Conservation (phyloP, 2,797 vertebrate genomes). For the Rhinichthys osculus region DNA sequence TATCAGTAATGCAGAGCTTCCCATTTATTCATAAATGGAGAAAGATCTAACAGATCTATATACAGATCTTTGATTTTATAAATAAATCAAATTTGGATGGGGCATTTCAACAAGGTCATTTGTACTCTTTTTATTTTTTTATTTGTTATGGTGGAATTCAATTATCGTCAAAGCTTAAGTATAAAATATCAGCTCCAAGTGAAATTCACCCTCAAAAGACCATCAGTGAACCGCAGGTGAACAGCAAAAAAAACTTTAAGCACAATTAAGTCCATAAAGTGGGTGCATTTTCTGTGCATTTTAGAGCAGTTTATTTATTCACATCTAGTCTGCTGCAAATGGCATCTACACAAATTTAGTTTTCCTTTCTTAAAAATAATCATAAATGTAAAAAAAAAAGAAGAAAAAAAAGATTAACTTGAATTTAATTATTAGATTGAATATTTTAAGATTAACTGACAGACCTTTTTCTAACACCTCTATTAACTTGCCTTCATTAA, state of each 20-base stretch:
- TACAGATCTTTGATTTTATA: not conserved
- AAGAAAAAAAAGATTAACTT: no score
- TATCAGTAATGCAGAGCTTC: not conserved
- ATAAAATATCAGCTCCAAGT: not conserved
- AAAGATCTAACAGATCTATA: not conserved
- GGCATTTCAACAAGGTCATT: not conserved
- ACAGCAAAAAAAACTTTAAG: not conserved
- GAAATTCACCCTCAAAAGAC: not conserved
- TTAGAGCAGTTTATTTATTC: not conserved
- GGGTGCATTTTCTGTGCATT: not conserved
- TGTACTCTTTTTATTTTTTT: not conserved
- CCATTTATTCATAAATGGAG: no score
- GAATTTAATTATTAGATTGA: no score
- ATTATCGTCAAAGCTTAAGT: not conserved
- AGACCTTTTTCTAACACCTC: not conserved
- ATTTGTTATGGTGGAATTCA: not conserved
- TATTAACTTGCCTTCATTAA: no score
- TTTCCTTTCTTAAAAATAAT: not conserved
- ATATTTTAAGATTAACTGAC: not conserved
- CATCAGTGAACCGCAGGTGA: not conserved
- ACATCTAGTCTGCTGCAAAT: not conserved
- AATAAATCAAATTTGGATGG: not conserved
- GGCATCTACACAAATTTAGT: not conserved
- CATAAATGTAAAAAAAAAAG: not conserved
- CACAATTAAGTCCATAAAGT: not conserved